These are phyloP conservation scores for Anoplopoma fimbria DNA, from an alignment of 2,113 vertebrate species.

Conservation along the genomic window DNA sequence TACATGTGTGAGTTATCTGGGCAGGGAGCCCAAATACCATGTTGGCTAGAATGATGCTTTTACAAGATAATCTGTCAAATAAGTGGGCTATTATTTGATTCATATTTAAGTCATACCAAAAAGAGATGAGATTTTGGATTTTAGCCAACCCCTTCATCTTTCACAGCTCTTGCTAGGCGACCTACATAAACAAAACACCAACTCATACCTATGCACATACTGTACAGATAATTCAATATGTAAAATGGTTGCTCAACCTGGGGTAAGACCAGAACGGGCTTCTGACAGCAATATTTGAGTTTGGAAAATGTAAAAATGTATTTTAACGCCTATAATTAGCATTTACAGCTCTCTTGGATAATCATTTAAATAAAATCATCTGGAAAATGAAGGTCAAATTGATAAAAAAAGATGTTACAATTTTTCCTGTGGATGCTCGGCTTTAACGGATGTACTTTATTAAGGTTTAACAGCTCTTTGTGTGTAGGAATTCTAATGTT, in stretches of 20 bases:
- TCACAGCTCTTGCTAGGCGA: neutral
- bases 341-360: neutral
- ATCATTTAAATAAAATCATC: neutral
- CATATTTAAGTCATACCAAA: constrained; percentile 20
- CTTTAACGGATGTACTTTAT: constrained; percentile 3
- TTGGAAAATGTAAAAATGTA: constrained; percentile 9
- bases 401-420: neutral
- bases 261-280: neutral
- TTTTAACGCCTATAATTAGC: neutral
- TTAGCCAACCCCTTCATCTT: constrained; percentile 5
- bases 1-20: constrained; percentile 19
- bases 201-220: neutral
- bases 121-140: constrained; percentile 23
- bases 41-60: constrained; percentile 7
- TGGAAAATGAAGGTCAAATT: neutral
- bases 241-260: neutral
- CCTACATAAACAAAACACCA: constrained; percentile 5
- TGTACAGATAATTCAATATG: neutral
- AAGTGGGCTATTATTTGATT: constrained; percentile 36
- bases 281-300: neutral
- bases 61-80: constrained; percentile 29
- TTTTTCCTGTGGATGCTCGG: neutral
- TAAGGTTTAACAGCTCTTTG: constrained; percentile 37
- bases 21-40: constrained; percentile 34
- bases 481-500: constrained; percentile 26